These are phyloP conservation scores for Lepus europaeus DNA, from an alignment of 2,113 vertebrate species.

Conservation along the genomic window DNA sequence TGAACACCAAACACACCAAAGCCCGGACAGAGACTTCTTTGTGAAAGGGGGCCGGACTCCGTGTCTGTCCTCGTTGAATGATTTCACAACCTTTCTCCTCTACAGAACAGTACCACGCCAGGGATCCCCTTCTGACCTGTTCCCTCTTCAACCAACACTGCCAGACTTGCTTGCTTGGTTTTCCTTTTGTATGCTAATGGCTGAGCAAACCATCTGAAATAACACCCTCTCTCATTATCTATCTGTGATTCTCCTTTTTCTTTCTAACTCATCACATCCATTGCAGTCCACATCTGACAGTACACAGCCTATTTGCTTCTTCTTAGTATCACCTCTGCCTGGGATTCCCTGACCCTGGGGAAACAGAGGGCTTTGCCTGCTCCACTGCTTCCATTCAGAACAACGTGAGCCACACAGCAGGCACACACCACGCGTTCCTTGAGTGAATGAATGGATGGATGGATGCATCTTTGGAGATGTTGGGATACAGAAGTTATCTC, in stretches of 20 bases:
- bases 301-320: not conserved
- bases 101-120: not conserved
- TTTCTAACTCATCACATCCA: not conserved
- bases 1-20: not conserved
- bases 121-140: not conserved
- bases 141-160: not conserved
- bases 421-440: not conserved
- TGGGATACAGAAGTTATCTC: not conserved
- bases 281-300: no score
- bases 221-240: not conserved
- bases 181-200: not conserved
- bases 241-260: not conserved
- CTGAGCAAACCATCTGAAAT: not conserved
- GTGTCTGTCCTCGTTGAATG: not conserved
- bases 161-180: not conserved
- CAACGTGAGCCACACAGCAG: not conserved
- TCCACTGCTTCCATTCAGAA: not conserved
- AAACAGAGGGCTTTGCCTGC: not conserved
- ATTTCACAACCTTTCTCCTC: not conserved
- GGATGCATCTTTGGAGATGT: not conserved
- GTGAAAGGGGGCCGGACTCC: not conserved
- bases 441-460: constrained; percentile 4
- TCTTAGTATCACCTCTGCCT: not conserved
- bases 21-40: constrained; percentile 60
- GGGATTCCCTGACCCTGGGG: not conserved